These are phyloP conservation scores for Acanthornis magna DNA, from an alignment of 2,797 vertebrate species.

Conservation along the genomic window DNA sequence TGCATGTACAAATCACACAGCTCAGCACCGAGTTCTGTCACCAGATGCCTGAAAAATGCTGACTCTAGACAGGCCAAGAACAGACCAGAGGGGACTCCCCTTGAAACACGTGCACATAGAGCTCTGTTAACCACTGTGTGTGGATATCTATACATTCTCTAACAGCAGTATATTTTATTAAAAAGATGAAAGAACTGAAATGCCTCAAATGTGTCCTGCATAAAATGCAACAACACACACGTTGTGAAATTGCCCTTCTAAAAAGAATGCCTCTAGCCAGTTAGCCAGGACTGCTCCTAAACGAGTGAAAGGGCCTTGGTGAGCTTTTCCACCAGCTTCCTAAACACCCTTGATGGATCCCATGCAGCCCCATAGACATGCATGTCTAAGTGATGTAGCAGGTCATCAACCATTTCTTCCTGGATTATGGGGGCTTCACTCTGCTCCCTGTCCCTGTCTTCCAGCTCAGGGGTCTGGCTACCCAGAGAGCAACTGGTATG, in stretches of 20 bases:
- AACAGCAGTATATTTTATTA: background rate
- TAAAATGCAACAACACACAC: background rate
- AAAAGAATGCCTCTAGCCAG: background rate
- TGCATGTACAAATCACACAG: background rate
- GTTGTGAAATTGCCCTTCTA: background rate
- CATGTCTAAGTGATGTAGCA: background rate
- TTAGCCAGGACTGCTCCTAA: background rate
- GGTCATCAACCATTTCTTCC: background rate
- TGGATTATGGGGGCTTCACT: background rate
- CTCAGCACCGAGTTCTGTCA: background rate
- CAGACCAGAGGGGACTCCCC: background rate
- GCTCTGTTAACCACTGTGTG: background rate
- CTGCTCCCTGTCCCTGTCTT: background rate
- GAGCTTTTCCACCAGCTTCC: background rate
- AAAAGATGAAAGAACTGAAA: background rate
- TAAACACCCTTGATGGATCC: background rate
- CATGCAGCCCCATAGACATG: accelerated
- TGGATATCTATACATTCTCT: background rate
- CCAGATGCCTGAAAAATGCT: background rate
- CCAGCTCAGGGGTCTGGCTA: background rate
- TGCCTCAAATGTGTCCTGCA: background rate
- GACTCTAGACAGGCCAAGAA: background rate
- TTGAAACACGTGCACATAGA: background rate
- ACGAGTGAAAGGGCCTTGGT: background rate
- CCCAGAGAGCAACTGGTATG: background rate